These are phyloP conservation scores for Puffinus mauretanicus DNA, from an alignment of 2,113 vertebrate genomes.

Conservation along the genomic window DNA sequence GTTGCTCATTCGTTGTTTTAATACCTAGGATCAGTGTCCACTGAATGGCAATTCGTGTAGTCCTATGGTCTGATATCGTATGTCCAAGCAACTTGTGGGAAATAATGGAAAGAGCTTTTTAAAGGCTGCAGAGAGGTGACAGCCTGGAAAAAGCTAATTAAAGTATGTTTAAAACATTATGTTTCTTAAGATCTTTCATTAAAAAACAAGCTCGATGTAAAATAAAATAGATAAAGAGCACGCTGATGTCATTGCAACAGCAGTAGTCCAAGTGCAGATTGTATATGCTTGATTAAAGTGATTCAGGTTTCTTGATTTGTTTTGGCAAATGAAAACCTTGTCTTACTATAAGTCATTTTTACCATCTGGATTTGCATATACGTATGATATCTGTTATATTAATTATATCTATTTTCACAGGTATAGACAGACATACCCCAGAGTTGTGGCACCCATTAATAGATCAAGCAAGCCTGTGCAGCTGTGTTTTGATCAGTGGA, in stretches of 20 bases:
- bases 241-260: neutral
- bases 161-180: neutral
- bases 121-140: neutral
- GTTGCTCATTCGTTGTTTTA: neutral
- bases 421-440: constrained; percentile 72
- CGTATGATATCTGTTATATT: constrained; percentile 76
- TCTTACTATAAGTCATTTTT: constrained; percentile 59
- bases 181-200: neutral
- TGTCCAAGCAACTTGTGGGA: neutral
- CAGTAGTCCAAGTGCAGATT: neutral
- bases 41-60: neutral
- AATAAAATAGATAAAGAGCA: neutral
- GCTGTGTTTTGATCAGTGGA: constrained; percentile 83
- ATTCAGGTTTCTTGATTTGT: neutral
- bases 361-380: constrained; percentile 68
- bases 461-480: constrained; percentile 67
- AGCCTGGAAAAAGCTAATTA: neutral
- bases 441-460: constrained; percentile 70
- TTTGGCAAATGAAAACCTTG: constrained; percentile 50
- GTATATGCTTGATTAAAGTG: neutral
- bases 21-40: neutral
- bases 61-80: neutral
- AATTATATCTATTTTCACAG: constrained; percentile 82
- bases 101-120: neutral
- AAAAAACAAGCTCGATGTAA: neutral